Evolutionary conservation across 2,797 vertebrate species (phyloP).

Genomic region (Tolypeutes matacus): DNA sequence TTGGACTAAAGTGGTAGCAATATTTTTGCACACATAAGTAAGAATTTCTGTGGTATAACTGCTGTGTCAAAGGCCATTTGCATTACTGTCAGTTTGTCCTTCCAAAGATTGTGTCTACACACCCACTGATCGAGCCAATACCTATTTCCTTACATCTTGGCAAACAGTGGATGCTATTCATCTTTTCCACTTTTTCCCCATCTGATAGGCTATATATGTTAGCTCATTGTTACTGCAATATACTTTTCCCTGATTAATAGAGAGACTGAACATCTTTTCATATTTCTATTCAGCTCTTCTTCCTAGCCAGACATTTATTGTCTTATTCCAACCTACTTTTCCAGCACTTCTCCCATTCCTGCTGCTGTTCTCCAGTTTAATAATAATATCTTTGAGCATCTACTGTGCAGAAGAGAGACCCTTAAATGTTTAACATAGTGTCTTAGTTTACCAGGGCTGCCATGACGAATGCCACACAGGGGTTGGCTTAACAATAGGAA

Average conservation of each 20-base stretch:
- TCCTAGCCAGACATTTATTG: not conserved
- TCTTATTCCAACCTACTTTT: not conserved
- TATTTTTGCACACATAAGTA: not conserved
- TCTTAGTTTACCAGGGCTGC: no score
- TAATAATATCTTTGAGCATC: not conserved
- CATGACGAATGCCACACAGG: no score
- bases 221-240: not conserved
- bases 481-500: no score
- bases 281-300: constrained; percentile 6
- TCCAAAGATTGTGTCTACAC: not conserved
- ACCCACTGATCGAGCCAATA: not conserved
- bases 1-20: not conserved
- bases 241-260: not conserved
- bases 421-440: not conserved
- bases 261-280: not conserved
- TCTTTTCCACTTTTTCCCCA: not conserved
- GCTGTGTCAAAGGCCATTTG: not conserved
- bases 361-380: not conserved
- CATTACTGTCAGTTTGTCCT: not conserved
- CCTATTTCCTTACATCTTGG: not conserved
- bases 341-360: not conserved
- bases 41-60: not conserved
- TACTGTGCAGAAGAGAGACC: not conserved
- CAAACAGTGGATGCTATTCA: not conserved
- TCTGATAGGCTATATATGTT: not conserved